phyloP scores from a whole-genome alignment of 1,140 invertebrate genomes.

The Drosophila asahinai region DNA sequence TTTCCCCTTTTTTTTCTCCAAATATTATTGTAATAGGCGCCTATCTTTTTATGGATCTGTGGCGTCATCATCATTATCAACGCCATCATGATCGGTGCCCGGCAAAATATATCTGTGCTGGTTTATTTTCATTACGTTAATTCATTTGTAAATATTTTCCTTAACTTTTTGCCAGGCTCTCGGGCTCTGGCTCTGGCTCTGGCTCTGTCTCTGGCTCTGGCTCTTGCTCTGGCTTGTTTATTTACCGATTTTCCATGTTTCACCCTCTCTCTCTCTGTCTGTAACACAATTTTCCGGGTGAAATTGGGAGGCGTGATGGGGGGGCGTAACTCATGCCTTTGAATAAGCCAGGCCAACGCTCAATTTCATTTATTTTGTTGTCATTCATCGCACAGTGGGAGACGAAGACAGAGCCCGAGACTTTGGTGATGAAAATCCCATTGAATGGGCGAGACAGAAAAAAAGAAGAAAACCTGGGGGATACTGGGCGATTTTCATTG shows the following conservation, averaged over 20 bases:
- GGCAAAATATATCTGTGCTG: constrained; percentile 53
- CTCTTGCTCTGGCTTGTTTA: constrained; percentile 41
- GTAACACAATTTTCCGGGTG: constrained; percentile 13
- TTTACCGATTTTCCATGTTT: constrained; percentile 65
- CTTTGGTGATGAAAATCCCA: constrained; percentile 5
- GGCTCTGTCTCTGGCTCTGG: neutral
- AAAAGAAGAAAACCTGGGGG: constrained; percentile 1
- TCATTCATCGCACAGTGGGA: constrained; percentile 70
- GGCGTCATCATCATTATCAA: constrained; percentile 35
- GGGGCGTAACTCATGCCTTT: constrained; percentile 30
- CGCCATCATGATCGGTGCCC: constrained; percentile 18
- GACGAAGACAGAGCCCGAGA: neutral
- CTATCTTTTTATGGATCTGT: constrained; percentile 57
- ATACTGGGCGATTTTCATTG: constrained; percentile 20
- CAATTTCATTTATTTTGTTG: constrained; percentile 73
- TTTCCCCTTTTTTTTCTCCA: neutral
- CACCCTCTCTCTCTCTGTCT: neutral
- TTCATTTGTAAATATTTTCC: constrained; percentile 81
- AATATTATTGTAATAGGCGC: constrained; percentile 52
- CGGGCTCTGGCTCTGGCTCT: constrained; percentile 3
- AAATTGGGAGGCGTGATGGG: constrained; percentile 16
- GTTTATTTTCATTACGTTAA: constrained; percentile 81
- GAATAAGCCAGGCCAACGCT: constrained; percentile 47
- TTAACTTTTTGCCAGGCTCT: constrained; percentile 65
- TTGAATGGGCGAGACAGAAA: constrained; percentile 39